Conservation (phyloP, 2,113 vertebrate genomes). For the Scomber colias region DNA sequence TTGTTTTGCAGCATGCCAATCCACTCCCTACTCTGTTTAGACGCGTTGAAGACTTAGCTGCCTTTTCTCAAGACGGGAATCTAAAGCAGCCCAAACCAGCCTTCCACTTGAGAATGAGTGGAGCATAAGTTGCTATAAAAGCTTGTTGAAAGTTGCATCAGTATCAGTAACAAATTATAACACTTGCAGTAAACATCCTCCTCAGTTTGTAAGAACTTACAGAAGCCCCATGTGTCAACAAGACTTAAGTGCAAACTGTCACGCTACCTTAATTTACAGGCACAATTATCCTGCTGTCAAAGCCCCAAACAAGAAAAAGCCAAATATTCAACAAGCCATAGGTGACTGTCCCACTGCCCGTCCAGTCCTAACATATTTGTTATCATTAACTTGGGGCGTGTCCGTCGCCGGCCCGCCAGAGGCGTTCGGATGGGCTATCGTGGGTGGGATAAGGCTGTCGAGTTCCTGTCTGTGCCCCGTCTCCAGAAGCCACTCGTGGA, state of each 20-base stretch:
- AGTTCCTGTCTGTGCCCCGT: constrained; percentile 92
- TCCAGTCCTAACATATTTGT: constrained; percentile 64
- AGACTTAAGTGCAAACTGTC: not conserved
- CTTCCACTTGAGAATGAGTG: not conserved
- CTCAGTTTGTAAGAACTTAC: too few species aligned
- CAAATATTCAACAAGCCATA: constrained; percentile 56
- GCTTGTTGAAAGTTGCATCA: not conserved
- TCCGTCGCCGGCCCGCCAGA: not conserved
- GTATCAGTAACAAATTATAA: not conserved
- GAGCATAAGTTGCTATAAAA: not conserved
- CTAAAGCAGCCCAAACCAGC: not conserved
- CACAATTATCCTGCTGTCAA: not conserved
- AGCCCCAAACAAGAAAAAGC: not conserved
- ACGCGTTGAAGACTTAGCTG: not conserved
- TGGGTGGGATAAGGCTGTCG: constrained; percentile 89
- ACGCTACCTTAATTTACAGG: not conserved
- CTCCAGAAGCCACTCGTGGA: constrained; percentile 92
- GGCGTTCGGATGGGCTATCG: constrained; percentile 23
- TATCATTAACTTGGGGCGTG: not conserved
- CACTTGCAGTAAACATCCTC: not conserved
- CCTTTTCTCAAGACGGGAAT: constrained; percentile 9
- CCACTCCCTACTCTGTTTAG: not conserved
- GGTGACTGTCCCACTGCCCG: constrained; percentile 77
- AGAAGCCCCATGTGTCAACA: too few species aligned
- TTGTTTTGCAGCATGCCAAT: constrained; percentile 31